Percentiles rank a stretch among this genome's conserved stretches.
Evolutionary conservation across 1,140 invertebrate genomes (phyloP).

Genomic region (Meloidogyne floridensis): DNA sequence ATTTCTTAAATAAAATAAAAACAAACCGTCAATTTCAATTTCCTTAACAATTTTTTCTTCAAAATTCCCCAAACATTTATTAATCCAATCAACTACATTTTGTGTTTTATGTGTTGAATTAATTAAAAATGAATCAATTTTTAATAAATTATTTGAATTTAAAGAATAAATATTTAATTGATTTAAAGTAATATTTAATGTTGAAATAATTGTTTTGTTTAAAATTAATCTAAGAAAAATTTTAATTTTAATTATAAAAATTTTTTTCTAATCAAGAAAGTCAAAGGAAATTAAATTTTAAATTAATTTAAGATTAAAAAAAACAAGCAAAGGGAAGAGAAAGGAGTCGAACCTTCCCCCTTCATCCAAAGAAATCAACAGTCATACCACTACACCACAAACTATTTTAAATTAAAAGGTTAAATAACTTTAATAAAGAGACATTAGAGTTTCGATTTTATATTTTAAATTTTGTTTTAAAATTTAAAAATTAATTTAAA

Average conservation of each 20-base stretch:
- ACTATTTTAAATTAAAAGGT: too few relatives aligned
- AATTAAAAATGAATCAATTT: constrained; percentile 4
- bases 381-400: too few relatives aligned
- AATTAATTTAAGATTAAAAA: neutral
- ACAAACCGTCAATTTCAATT: constrained; percentile 25
- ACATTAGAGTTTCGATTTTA: too few relatives aligned
- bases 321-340: neutral
- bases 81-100: constrained; percentile 14
- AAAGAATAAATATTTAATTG: constrained; percentile 23
- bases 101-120: constrained; percentile 18
- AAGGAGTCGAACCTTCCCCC: neutral
- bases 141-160: constrained; percentile 2
- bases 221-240: neutral
- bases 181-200: neutral
- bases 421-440: too few relatives aligned
- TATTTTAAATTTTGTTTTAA: too few relatives aligned
- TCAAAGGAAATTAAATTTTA: neutral
- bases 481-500: too few relatives aligned
- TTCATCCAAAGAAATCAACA: too few relatives aligned
- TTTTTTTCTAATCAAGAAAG: neutral
- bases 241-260: neutral
- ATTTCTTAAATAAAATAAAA: neutral
- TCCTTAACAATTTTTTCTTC: constrained; percentile 6
- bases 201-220: neutral
- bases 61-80: neutral